Evolutionary conservation across 2,888 invertebrate genomes (phyloP).

Genomic region (Aplocera efformata): DNA sequence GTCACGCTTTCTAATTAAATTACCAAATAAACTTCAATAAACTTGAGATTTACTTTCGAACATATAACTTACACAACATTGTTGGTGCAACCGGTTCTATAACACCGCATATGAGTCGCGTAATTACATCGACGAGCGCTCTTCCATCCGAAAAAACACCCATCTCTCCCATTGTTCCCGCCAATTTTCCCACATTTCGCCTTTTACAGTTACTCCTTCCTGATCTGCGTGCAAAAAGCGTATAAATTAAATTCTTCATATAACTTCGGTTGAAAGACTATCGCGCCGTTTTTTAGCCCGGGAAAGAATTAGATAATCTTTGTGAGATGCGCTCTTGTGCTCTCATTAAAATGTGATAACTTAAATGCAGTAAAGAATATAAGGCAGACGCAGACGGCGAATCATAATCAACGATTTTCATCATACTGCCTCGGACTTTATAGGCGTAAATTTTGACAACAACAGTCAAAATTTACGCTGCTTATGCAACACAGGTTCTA

Average conservation of each 20-base stretch:
- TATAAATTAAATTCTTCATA: constrained; percentile 70
- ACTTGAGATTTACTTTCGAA: no score
- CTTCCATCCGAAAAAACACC: constrained; percentile 70
- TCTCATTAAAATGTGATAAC: not conserved
- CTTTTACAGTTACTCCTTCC: constrained; percentile 76
- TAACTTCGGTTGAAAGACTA: constrained; percentile 40
- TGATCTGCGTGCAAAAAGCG: constrained; percentile 66
- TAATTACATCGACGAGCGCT: constrained; percentile 74
- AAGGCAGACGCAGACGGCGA: no score
- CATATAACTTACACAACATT: no score
- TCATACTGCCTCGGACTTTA: no score
- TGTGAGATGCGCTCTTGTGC: constrained; percentile 27
- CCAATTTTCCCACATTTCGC: constrained; percentile 75
- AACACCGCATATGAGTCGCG: constrained; percentile 57
- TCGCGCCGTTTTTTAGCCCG: constrained; percentile 45
- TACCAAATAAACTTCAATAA: no score
- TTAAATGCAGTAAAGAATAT: no score
- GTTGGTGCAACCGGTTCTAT: constrained; percentile 33
- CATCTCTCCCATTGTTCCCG: constrained; percentile 71
- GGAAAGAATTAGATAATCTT: constrained; percentile 52
- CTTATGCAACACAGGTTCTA: no score
- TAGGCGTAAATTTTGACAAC: no score
- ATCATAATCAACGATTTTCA: no score
- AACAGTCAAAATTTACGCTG: no score
- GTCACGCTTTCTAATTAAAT: no score